Evolutionary conservation across 1,140 invertebrate species (phyloP), one percentile per base, ranked within the genome.

Genomic region (Mylabris phalerata): DNA sequence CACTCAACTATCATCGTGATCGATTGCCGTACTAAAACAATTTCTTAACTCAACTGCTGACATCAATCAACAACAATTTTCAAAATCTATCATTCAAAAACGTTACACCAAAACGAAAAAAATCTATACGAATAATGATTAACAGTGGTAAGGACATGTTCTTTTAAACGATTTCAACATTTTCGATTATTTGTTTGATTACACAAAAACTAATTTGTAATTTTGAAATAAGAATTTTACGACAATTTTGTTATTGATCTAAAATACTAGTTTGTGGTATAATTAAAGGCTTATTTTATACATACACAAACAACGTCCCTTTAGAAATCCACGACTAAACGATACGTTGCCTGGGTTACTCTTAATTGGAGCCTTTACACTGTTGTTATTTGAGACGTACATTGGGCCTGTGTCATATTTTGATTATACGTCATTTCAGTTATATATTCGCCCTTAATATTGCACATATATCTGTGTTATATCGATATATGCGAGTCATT

Each of bases 311-410:
- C 44, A 48, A 39, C 47, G 60, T 59, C 61, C 61, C 61, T 63
- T 63, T 55, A 50, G 55, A 57, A 50, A 61, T 51, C 54, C 50
- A 48, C 60, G n/a, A 27, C 43, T 46, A 40, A 57, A 11, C 32
- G 32, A 58, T 57, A 45, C 59, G 62, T 64, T 64, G 59, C 59
- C 59, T 58, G 41, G 62, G 62, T 61, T 58, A 64, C 62, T 63
- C 49, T 59, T 64, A 64, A 64, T 64, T 64, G 56, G 62, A 54
- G 61, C 46, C 61, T 63, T 64, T 64, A 57, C 50, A 39, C 48
- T 54, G 56, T 62, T 59, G 62, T 64, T 64, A 64, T 58, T 54
- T 55, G 62, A 64, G 62, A 64, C 59, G 56, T 57, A 60, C 39
- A 40, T 55, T 48, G 44, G 52, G 32, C 7, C 38, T 48, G 45